phyloP scores from a whole-genome alignment of 2,888 invertebrate species.

The Hipparchia semele region DNA sequence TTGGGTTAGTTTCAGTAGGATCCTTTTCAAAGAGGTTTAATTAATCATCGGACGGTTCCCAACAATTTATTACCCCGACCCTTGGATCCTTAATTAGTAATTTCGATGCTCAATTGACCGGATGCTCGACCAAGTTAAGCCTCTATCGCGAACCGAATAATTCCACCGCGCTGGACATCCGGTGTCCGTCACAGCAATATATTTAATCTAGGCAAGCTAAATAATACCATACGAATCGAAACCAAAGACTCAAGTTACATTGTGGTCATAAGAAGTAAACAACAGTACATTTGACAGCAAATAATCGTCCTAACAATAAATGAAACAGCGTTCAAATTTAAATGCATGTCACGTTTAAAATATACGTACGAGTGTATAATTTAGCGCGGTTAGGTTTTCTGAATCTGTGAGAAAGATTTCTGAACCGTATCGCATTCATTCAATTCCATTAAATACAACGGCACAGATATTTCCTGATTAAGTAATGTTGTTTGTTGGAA shows the following conservation, averaged over 20 bases:
- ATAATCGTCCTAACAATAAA: slow-evolving; percentile 28
- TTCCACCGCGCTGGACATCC: slow-evolving; percentile 69
- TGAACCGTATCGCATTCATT: slow-evolving; percentile 53
- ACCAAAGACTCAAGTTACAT: slow-evolving; percentile 18
- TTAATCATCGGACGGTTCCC: slow-evolving; percentile 30
- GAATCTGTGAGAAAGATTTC: slow-evolving; percentile 63
- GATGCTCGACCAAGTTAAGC: slow-evolving; percentile 68
- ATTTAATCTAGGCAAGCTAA: slow-evolving; percentile 32
- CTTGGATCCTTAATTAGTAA: slow-evolving; percentile 47
- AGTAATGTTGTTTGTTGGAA: slow-evolving; percentile 40
- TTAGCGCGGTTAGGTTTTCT: slow-evolving; percentile 33
- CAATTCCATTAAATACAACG: slow-evolving; percentile 42
- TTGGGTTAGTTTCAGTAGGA: background rate
- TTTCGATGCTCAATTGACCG: slow-evolving; percentile 58
- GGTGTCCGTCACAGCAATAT: slow-evolving; percentile 56
- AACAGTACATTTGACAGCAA: slow-evolving; percentile 12
- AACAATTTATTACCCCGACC: slow-evolving; percentile 31
- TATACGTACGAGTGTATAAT: slow-evolving; percentile 18
- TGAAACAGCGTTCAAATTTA: slow-evolving; percentile 32
- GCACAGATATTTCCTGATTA: slow-evolving; percentile 44
- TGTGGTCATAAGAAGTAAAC: slow-evolving; percentile 8
- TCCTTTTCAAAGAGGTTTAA: background rate
- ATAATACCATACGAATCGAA: slow-evolving; percentile 37
- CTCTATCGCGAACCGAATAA: slow-evolving; percentile 70
- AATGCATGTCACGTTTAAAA: slow-evolving; percentile 14